phyloP scores from a whole-genome alignment of 2,888 invertebrate genomes.

The Cephus nigrinus region DNA sequence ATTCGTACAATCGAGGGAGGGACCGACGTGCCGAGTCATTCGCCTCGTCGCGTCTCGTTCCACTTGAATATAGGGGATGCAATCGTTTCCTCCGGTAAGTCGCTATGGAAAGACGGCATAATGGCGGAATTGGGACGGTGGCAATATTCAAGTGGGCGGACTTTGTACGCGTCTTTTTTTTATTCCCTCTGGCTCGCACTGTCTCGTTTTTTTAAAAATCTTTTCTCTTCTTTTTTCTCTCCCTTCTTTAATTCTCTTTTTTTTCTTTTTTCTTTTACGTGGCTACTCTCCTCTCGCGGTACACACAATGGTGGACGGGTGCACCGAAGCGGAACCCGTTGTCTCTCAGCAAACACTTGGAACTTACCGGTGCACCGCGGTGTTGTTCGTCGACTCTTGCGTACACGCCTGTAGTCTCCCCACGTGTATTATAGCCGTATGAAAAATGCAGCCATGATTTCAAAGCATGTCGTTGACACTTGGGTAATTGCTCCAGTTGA shows the following conservation, averaged over 20 bases:
- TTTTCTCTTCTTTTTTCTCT: not conserved
- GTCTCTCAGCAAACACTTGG: constrained; percentile 18
- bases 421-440: not conserved
- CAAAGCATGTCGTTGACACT: not conserved
- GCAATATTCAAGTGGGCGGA: not conserved
- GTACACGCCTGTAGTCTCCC: not conserved
- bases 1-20: not conserved
- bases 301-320: constrained; percentile 31
- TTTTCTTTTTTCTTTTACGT: not conserved
- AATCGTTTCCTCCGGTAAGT: not conserved
- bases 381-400: not conserved
- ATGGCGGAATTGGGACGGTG: not conserved
- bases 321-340: constrained; percentile 46
- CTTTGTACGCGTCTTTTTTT: not conserved
- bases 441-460: not conserved
- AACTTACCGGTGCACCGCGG: constrained; percentile 1
- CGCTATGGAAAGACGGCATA: not conserved
- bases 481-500: not conserved
- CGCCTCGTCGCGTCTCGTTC: not conserved
- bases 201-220: not conserved
- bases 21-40: not conserved
- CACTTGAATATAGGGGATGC: not conserved
- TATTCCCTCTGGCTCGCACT: not conserved
- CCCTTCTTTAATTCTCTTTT: not conserved
- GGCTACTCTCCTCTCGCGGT: not conserved